A percentile compares a stretch with the other conserved stretches of the same genome.
These are phyloP conservation scores for Hystrix brachyura DNA, from an alignment of 2,113 vertebrate genomes.

Conservation along the genomic window DNA sequence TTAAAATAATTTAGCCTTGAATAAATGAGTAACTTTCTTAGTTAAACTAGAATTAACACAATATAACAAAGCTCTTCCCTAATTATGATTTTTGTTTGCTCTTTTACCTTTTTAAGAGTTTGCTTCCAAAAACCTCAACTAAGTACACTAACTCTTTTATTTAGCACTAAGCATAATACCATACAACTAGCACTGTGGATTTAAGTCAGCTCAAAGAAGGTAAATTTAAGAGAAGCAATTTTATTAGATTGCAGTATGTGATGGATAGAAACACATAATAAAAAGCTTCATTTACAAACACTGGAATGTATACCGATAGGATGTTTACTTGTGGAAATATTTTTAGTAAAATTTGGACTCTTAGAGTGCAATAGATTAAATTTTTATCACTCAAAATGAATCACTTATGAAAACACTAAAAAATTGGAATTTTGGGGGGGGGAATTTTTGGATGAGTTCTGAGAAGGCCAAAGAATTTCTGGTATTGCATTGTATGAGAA, in stretches of 20 bases:
- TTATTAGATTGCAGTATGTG: neutral
- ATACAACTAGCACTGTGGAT: neutral
- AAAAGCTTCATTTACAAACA: neutral
- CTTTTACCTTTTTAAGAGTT: neutral
- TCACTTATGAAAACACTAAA: neutral
- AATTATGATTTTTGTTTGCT: neutral
- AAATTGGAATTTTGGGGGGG: neutral
- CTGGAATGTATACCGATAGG: neutral
- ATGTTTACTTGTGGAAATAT: neutral
- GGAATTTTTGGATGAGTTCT: neutral
- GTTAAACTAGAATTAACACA: neutral
- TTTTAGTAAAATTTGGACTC: neutral
- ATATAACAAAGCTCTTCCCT: neutral
- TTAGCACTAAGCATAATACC: neutral
- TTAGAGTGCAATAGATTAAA: neutral
- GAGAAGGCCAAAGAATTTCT: neutral
- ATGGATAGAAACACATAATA: neutral
- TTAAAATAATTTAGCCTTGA: constrained; percentile 1
- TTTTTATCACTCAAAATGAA: neutral
- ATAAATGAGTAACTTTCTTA: neutral
- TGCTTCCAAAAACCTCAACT: neutral
- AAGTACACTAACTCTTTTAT: neutral
- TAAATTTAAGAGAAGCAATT: neutral
- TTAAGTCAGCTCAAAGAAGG: neutral
- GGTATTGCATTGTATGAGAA: neutral